Conservation (phyloP, 2,888 invertebrate species). For the Hirtodrosophila confusa region DNA sequence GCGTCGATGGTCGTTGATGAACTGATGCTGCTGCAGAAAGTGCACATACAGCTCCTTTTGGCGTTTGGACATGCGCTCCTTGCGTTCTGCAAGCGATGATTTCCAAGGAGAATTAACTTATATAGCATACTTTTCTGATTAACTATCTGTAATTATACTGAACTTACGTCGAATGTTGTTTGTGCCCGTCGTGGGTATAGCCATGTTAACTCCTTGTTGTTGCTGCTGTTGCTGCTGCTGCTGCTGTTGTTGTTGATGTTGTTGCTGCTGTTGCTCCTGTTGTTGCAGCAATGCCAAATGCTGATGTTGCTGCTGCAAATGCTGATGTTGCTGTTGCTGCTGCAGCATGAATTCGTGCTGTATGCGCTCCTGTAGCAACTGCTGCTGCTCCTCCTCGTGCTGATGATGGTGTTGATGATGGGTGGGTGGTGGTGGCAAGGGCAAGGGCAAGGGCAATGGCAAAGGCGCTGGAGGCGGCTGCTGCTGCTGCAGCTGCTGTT, state of each 20-base stretch:
- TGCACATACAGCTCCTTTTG: constrained; percentile 81
- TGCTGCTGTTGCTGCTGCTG: constrained; percentile 57
- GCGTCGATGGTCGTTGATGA: constrained; percentile 80
- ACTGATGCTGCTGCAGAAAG: constrained; percentile 80
- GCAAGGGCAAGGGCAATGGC: constrained; percentile 26
- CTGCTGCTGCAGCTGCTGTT: constrained; percentile 48
- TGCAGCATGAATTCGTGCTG: constrained; percentile 78
- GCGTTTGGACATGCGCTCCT: constrained; percentile 82
- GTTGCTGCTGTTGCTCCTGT: constrained; percentile 55
- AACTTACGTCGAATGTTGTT: constrained; percentile 80
- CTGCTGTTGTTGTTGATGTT: constrained; percentile 53
- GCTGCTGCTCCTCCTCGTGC: constrained; percentile 63
- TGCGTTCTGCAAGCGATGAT: constrained; percentile 69
- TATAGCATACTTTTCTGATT: constrained; percentile 20
- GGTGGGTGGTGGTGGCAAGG: constrained; percentile 32
- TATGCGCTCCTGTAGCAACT: constrained; percentile 65
- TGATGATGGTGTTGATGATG: constrained; percentile 61
- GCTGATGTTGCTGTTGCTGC: constrained; percentile 79
- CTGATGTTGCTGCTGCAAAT: constrained; percentile 73
- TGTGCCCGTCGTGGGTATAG: constrained; percentile 63
- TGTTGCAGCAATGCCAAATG: constrained; percentile 74
- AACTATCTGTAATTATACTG: too few species aligned
- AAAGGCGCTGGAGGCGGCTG: constrained; percentile 37
- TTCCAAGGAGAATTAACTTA: too few species aligned
- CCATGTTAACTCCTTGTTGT: constrained; percentile 63